phyloP scores from a whole-genome alignment of 1,140 invertebrate species.

The Apolygus lucorum region DNA sequence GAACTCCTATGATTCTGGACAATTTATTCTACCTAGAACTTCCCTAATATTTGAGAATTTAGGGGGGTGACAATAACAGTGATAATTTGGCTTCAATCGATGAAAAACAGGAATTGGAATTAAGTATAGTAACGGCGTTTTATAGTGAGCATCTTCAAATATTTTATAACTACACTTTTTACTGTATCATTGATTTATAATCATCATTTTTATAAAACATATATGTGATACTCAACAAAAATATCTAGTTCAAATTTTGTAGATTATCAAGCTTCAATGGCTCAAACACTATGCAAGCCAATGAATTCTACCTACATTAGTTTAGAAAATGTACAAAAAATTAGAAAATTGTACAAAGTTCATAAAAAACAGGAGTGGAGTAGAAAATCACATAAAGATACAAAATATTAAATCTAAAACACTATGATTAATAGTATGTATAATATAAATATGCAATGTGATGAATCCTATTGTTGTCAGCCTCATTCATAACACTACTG shows the following conservation, averaged over 20 bases:
- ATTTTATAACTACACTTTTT: constrained; percentile 11
- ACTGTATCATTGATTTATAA: constrained; percentile 18
- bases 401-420: constrained; percentile 24
- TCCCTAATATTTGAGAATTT: background rate
- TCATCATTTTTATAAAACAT: constrained; percentile 19
- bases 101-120: background rate
- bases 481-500: constrained; percentile 7
- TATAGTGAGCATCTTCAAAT: constrained; percentile 12
- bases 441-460: constrained; percentile 13
- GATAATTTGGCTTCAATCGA: background rate
- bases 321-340: constrained; percentile 24
- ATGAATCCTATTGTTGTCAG: constrained; percentile 15
- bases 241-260: constrained; percentile 19
- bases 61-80: background rate
- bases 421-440: constrained; percentile 19
- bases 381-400: constrained; percentile 23
- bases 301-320: constrained; percentile 19
- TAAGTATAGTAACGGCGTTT: constrained; percentile 4
- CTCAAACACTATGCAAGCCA: constrained; percentile 20
- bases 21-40: background rate
- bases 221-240: constrained; percentile 23
- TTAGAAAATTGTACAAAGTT: constrained; percentile 23
- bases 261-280: constrained; percentile 15
- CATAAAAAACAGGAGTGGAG: constrained; percentile 23
- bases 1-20: constrained; percentile 10